Evolutionary conservation across 2,797 vertebrate genomes (phyloP).

Genomic region (Okamejei kenojei): DNA sequence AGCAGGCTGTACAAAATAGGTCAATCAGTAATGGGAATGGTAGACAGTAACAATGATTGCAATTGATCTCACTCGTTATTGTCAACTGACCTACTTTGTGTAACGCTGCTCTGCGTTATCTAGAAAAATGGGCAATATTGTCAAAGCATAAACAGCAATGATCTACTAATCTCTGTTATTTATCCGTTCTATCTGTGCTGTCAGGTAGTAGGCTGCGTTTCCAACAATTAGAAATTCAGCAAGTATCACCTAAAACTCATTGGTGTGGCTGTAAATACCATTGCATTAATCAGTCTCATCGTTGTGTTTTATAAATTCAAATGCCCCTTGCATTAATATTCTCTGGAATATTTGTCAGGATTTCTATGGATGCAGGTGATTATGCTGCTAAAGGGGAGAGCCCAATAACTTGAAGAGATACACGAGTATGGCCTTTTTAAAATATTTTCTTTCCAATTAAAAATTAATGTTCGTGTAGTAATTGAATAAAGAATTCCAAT

Average conservation of each 20-base stretch:
- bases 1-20: slow-evolving; percentile 27
- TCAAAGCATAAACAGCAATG: slow-evolving; percentile 16
- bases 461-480: not conserved
- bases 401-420: not conserved
- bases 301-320: no score
- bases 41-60: slow-evolving; percentile 33
- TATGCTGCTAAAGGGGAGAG: not conserved
- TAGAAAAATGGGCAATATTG: slow-evolving; percentile 29
- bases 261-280: not conserved
- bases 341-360: not conserved
- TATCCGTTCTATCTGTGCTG: not conserved
- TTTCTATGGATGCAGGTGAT: not conserved
- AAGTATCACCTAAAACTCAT: not conserved
- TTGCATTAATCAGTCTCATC: not conserved
- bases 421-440: not conserved
- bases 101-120: slow-evolving; percentile 10
- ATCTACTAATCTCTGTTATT: not conserved
- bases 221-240: not conserved
- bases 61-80: slow-evolving; percentile 34
- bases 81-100: slow-evolving; percentile 32
- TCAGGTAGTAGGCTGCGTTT: not conserved
- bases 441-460: not conserved
- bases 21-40: slow-evolving; percentile 32
- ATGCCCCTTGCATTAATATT: not conserved
- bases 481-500: not conserved